Base-by-base conservation (phyloP, 2,797 vertebrate species). In the Allobates femoralis region DNA sequence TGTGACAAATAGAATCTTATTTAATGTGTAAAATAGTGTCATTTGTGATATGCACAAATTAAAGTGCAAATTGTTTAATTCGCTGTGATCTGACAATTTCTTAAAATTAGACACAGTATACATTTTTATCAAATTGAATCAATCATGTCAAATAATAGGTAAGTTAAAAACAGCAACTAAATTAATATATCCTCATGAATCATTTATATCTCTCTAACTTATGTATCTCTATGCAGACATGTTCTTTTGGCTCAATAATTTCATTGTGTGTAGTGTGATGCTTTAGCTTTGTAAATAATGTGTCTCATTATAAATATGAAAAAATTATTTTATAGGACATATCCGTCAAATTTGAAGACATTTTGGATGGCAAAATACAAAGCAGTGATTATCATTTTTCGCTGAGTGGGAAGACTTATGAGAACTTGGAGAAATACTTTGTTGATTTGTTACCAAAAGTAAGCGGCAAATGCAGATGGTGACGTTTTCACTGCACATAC, bases 371-470 rank as follows among this genome's bases (percentile, higher is more conserved):
- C 73, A 83, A 89, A 19, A 8, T 78, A 4, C 32, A 50, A 62
- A 86, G 87, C 32, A 82, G 58, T 78, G 89, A 79, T 83, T 95
- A 92, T 73, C 93, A 95, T 89, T 95, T 95, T 92, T 94, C 92
- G 55, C 87, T 95, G 89, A 94, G 55, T 85, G 95, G 95, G 83
- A 92, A 92, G 78, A 93, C 94, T 6, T 95, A 94, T 41, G 92
- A 94, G 82, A 91, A 90, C 78, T 30, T 95, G 86, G 71, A 77
- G 23, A 91, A 93, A 34, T 90, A 93, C 90, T 96, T 95, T 89
- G 88, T 79, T 26, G 90, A 91, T 55, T 91, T 95, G n/a, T 86
- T 96, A 79, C 95, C 95, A 73, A 95, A 93, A 92, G 95, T 94
- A 91, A 91, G 89, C 86, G 3, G 5, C 62, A 46, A 41, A 37